These are phyloP conservation scores for Crenuchus spilurus DNA, from an alignment of 2,797 vertebrate genomes.

Conservation along the genomic window DNA sequence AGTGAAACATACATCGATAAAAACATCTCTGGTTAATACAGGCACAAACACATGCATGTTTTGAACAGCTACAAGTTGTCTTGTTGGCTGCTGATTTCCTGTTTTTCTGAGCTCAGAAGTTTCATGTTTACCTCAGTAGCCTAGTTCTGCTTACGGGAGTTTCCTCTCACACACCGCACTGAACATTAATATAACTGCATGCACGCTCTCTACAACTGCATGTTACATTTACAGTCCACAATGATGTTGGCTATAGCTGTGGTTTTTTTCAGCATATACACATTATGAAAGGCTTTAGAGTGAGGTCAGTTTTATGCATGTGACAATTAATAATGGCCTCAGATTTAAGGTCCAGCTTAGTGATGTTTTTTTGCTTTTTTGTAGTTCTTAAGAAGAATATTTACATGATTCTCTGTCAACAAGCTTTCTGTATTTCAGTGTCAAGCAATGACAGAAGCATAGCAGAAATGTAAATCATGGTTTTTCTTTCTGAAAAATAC, in stretches of 20 bases:
- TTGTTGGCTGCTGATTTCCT: constrained; percentile 28
- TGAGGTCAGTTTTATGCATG: background rate
- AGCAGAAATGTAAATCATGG: no score
- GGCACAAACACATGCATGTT: constrained; percentile 25
- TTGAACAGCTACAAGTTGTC: constrained; percentile 29
- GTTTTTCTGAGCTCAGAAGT: constrained; percentile 48
- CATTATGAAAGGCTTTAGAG: background rate
- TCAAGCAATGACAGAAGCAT: no score
- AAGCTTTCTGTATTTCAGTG: no score
- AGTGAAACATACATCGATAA: constrained; percentile 45
- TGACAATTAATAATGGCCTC: no score
- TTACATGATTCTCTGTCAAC: no score
- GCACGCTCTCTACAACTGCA: background rate
- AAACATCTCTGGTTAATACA: background rate
- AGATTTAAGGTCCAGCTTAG: no score
- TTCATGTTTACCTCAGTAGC: constrained; percentile 51
- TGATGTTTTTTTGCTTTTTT: no score
- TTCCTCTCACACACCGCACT: constrained; percentile 39
- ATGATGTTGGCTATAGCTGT: background rate
- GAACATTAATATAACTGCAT: constrained; percentile 5
- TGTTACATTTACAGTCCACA: no score
- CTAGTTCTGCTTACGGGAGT: constrained; percentile 54
- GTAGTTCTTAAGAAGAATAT: no score
- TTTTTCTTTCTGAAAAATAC: no score
- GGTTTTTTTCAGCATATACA: background rate